Conservation (phyloP, 2,113 vertebrate species). For the Xiphorhynchus elegans region DNA sequence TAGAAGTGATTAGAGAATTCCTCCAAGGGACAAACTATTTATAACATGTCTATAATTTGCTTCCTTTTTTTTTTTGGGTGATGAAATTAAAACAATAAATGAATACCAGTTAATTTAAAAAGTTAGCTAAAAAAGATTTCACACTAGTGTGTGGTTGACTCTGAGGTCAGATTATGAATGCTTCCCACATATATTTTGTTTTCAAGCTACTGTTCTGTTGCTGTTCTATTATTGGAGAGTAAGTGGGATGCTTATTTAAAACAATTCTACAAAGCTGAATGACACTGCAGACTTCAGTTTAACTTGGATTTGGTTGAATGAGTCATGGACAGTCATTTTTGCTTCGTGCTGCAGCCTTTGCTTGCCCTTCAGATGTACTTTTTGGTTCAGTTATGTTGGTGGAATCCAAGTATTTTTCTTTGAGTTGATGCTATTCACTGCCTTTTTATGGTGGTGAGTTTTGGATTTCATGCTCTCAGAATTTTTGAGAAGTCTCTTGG, state of each 20-base stretch:
- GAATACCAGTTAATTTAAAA: not conserved
- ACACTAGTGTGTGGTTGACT: not conserved
- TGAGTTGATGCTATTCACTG: not conserved
- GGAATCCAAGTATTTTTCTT: not conserved
- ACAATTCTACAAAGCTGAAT: conserved; percentile 7
- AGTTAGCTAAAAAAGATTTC: not conserved
- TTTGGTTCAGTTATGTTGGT: not conserved
- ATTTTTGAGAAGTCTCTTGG: not conserved
- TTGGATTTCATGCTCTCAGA: not conserved
- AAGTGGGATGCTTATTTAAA: conserved; percentile 50
- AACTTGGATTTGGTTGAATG: conserved; percentile 28
- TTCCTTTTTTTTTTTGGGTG: not conserved
- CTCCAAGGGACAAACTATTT: conserved; percentile 24
- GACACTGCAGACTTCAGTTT: conserved; percentile 7
- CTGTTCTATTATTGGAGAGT: conserved; percentile 23
- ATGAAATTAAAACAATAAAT: conserved; percentile 33
- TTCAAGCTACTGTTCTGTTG: conserved; percentile 4
- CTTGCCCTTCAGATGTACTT: conserved; percentile 6
- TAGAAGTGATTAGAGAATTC: conserved; percentile 45
- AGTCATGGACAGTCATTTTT: not conserved
- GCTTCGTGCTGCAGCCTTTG: not conserved
- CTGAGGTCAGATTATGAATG: not conserved
- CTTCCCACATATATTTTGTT: conserved; percentile 12
- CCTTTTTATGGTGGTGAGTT: not conserved
- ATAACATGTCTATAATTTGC: not conserved